A percentile compares a stretch with the other conserved stretches of the same genome.
These are phyloP conservation scores for Tetragonula clypearis DNA, from an alignment of 1,140 invertebrate species.

Conservation along the genomic window DNA sequence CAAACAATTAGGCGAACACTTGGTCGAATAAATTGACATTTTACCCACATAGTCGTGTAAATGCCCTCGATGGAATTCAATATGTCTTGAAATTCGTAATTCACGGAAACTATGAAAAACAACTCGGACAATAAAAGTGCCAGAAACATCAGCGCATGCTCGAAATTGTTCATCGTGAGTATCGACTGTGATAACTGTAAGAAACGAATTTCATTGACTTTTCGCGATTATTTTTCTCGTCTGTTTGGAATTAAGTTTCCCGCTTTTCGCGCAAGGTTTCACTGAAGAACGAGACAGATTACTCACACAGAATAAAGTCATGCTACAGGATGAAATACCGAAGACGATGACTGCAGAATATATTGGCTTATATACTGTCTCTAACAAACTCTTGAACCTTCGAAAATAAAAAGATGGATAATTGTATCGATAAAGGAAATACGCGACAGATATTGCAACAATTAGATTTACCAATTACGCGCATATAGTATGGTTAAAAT, in stretches of 20 bases:
- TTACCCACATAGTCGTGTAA: background rate
- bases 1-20: no score
- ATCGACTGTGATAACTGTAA: background rate
- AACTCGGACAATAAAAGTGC: background rate
- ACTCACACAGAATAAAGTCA: background rate
- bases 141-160: background rate
- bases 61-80: background rate
- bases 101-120: background rate
- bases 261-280: no score
- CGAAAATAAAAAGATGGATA: background rate
- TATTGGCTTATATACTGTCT: no score
- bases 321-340: no score
- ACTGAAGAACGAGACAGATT: no score
- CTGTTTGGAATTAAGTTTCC: no score
- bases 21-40: background rate
- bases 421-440: no score
- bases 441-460: no score
- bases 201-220: background rate
- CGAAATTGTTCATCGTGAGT: no score
- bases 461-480: no score
- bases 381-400: background rate
- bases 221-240: background rate
- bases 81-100: background rate
- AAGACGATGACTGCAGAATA: background rate
- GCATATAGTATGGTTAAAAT: no score